phyloP scores from a whole-genome alignment of 2,797 vertebrate species.

The Sphaeramia orbicularis region DNA sequence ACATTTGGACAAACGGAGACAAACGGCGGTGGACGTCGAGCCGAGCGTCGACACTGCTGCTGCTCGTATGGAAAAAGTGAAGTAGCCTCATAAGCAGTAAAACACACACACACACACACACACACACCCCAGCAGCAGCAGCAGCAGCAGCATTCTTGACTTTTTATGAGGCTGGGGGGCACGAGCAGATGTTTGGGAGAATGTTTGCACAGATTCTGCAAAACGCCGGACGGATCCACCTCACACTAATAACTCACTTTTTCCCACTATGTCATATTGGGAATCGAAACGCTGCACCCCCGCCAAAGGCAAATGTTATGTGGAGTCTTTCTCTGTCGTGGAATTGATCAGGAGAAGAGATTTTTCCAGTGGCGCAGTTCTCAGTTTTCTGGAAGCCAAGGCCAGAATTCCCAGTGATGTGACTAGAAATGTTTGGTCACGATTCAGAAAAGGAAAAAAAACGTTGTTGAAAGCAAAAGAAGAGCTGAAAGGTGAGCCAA shows the following conservation, averaged over 20 bases:
- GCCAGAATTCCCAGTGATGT: constrained; percentile 33
- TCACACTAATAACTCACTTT: constrained; percentile 24
- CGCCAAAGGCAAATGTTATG: constrained; percentile 36
- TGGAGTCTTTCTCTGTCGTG: constrained; percentile 17
- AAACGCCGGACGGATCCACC: constrained; percentile 8
- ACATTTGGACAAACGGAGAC: constrained; percentile 42
- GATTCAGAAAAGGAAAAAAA: constrained; percentile 17
- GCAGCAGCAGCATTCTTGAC: constrained; percentile 74
- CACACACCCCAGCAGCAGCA: no score
- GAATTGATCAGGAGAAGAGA: constrained; percentile 27
- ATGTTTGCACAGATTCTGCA: constrained; percentile 42
- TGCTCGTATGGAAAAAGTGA: constrained; percentile 79
- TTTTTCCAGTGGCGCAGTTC: constrained; percentile 44
- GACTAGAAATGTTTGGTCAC: constrained; percentile 37
- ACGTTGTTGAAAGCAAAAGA: constrained; percentile 4
- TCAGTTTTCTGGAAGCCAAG: constrained; percentile 36
- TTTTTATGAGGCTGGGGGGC: constrained; percentile 72
- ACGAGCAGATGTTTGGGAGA: constrained; percentile 70
- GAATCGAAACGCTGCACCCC: background rate
- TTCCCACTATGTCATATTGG: constrained; percentile 41
- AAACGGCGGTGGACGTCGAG: constrained; percentile 15
- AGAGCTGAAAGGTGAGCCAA: constrained; percentile 13
- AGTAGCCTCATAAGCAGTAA: constrained; percentile 69
- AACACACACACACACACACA: constrained; percentile 55
- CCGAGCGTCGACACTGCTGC: constrained; percentile 43